Percentiles rank a stretch among this genome's conserved stretches.
These are phyloP conservation scores for Gila orcuttii DNA, from an alignment of 2,113 vertebrate genomes.

Conservation along the genomic window DNA sequence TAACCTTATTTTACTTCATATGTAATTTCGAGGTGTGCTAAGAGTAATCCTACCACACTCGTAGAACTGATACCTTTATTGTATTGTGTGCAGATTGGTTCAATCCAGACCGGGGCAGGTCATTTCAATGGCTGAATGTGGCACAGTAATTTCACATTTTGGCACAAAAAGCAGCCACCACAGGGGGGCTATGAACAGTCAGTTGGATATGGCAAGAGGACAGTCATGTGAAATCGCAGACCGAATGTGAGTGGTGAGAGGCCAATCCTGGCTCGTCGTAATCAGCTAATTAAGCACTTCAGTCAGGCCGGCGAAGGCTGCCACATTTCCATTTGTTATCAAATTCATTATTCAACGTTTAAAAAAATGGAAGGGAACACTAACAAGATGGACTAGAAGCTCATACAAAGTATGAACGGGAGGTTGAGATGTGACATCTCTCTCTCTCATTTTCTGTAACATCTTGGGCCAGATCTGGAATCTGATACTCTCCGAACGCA, in stretches of 20 bases:
- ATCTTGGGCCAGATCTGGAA: constrained; percentile 44
- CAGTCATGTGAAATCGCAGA: constrained; percentile 17
- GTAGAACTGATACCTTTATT: constrained; percentile 34
- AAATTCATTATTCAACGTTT: constrained; percentile 78
- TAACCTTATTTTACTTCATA: neutral
- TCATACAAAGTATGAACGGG: constrained; percentile 20
- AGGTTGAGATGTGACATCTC: constrained; percentile 16
- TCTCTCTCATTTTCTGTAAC: neutral
- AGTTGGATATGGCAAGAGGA: constrained; percentile 61
- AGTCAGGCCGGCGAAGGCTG: constrained; percentile 68
- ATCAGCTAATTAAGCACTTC: constrained; percentile 85
- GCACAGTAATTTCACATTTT: constrained; percentile 81
- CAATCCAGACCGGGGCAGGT: constrained; percentile 70
- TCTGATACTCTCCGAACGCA: constrained; percentile 46
- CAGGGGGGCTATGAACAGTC: constrained; percentile 77
- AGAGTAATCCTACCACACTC: neutral
- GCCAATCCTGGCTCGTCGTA: constrained; percentile 81
- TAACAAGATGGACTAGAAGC: constrained; percentile 58
- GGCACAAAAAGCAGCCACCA: constrained; percentile 72
- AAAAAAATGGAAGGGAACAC: constrained; percentile 65
- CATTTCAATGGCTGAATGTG: constrained; percentile 73
- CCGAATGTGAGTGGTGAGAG: constrained; percentile 73
- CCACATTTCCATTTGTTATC: constrained; percentile 78
- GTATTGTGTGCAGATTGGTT: constrained; percentile 49
- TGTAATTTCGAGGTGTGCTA: neutral